A percentile compares a stretch with the other conserved stretches of the same genome.
Conservation (phyloP, 2,888 invertebrate species). For the Hydroisotoma schaefferi region DNA sequence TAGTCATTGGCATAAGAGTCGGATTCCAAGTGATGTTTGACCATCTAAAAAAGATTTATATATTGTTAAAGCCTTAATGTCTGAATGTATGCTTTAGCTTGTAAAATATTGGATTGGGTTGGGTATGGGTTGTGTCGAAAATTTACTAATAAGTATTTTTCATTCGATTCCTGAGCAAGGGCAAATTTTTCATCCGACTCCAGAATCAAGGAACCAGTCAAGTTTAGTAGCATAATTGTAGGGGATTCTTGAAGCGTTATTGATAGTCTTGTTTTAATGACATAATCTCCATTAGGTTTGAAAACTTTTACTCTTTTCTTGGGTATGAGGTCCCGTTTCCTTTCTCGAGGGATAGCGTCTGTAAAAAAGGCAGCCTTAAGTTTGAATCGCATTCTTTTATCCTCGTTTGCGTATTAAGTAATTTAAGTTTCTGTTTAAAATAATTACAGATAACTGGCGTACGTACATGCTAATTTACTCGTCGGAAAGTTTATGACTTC, state of each 20-base stretch:
- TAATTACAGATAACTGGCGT: neutral
- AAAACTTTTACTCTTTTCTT: constrained; percentile 37
- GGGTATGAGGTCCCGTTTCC: constrained; percentile 27
- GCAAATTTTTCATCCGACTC: constrained; percentile 26
- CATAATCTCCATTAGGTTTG: constrained; percentile 37
- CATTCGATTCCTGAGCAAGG: constrained; percentile 23
- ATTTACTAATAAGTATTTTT: constrained; percentile 26
- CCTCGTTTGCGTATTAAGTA: neutral
- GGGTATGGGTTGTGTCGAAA: neutral
- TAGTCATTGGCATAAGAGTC: constrained; percentile 39
- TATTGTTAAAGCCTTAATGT: neutral
- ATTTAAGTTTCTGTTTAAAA: neutral
- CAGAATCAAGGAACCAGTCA: constrained; percentile 35
- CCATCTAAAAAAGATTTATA: constrained; percentile 28
- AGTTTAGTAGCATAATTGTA: constrained; percentile 34
- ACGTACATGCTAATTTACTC: constrained; percentile 31
- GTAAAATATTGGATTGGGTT: neutral
- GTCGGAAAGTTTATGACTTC: constrained; percentile 32
- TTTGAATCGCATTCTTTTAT: no score
- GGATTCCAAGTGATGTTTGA: constrained; percentile 42
- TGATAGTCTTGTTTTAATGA: constrained; percentile 31
- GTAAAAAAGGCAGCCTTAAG: constrained; percentile 4
- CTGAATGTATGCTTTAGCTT: neutral
- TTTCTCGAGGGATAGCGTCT: constrained; percentile 36
- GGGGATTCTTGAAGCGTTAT: constrained; percentile 38